Evolutionary conservation across 53 echinoderm and acorn worm genomes (phyloP).

Genomic region (Crossaster papposus): DNA sequence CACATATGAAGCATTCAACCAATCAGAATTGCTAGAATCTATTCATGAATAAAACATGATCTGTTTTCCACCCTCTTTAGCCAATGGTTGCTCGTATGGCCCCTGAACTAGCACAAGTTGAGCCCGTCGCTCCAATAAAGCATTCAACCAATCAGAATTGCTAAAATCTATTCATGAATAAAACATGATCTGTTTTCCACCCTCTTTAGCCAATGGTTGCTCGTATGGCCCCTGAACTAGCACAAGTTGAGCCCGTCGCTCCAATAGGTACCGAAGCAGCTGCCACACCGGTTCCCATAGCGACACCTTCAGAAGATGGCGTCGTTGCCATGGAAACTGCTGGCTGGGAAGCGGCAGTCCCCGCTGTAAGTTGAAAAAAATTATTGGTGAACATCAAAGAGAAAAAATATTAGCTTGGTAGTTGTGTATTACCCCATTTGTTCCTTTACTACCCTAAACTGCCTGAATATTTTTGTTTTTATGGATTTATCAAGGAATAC

Average conservation of each 20-base stretch:
- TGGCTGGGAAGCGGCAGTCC: conserved; percentile 80
- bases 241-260: neutral
- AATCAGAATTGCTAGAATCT: neutral
- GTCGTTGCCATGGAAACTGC: conserved; percentile 42
- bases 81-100: conserved; percentile 26
- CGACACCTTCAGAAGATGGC: conserved; percentile 26
- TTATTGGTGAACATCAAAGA: too few relatives aligned
- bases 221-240: conserved; percentile 12
- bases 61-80: neutral
- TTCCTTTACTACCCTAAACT: too few relatives aligned
- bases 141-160: neutral
- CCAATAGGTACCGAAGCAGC: conserved; percentile 23
- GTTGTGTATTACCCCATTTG: too few relatives aligned
- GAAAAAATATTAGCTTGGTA: too few relatives aligned
- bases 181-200: neutral
- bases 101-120: conserved; percentile 16
- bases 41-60: neutral
- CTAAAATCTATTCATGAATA: neutral
- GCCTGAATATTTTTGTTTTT: too few relatives aligned
- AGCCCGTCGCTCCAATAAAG: neutral
- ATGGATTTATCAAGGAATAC: too few relatives aligned
- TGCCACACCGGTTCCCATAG: conserved; percentile 39
- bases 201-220: conserved; percentile 31
- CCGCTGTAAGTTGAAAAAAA: conserved; percentile 62
- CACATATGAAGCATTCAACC: neutral